Base-by-base conservation (phyloP, 2,797 vertebrate genomes). In the Ataeniobius toweri region DNA sequence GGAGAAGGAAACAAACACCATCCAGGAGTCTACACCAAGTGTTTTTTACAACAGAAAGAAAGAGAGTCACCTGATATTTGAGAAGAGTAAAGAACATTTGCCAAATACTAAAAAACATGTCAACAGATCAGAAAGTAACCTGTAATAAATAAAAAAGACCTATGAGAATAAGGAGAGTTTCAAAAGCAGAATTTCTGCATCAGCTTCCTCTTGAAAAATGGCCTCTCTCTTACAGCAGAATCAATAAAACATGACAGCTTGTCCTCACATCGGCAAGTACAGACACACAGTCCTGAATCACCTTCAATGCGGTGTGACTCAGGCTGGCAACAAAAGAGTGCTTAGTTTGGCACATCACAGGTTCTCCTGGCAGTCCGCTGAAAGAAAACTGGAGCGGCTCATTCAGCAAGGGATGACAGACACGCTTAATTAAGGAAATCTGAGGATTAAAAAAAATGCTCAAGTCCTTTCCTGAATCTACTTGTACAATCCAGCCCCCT, bases 231-330 rank as follows among this genome's bases (percentile, higher is more conserved):
- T 65, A 12, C 26, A 71, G 13, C 51, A 67, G 46, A 71, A 65
- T 63, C 76, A 75, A 80, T 67, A 71, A 78, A 82, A 76, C 71
- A 85, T 51, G 73, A 87, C 78, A 81, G 85, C 76, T 85, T 85
- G 84, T 86, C 74, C 75, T 84, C 78, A 63, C 70, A 1, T 67
- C 74, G 81, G 85, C 87, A 86, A 86, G 56, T 28, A 75, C 79
- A n/a, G 51, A 85, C 85, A 79, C 85, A 78, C 81, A 82, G 79
- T 72, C 77, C 80, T 82, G 81, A 86, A 85, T 80, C 76, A 76
- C 81, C 80, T 85, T 83, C 82, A 88, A 75, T 74, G 76, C 53
- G 71, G 80, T 31, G 78, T 56, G 41, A 86, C 77, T 78, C 73
- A 51, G 5, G 36, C 80, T 88, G 82, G 85, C 83, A 82, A 80